Evolutionary conservation across 1,140 invertebrate species (phyloP).

Genomic region (Stegodyphus mimosarum): DNA sequence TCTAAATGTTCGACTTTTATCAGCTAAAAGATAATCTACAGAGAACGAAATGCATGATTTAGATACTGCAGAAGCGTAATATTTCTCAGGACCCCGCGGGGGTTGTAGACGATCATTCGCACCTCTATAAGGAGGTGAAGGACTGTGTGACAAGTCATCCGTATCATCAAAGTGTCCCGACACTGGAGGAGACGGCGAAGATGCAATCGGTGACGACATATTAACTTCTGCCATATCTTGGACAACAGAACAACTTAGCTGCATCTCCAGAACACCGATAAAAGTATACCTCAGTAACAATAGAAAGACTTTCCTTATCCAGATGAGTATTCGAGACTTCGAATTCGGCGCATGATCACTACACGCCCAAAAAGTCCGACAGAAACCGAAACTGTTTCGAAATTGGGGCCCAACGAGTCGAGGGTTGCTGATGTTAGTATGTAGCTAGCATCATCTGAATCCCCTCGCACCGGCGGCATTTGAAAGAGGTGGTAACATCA

Average conservation of each 20-base stretch:
- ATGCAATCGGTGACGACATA: conserved; percentile 29
- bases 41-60: conserved; percentile 52
- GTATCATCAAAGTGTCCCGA: conserved; percentile 35
- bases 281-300: not conserved
- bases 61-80: not conserved
- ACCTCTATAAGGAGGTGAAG: conserved; percentile 12
- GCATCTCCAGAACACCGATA: conserved; percentile 3
- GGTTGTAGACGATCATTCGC: conserved; percentile 9
- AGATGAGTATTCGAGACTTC: not conserved
- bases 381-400: conserved; percentile 17
- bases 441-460: not conserved
- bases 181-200: conserved; percentile 7
- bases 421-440: not conserved
- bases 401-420: not conserved
- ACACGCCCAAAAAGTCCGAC: not conserved
- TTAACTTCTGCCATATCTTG: conserved; percentile 40
- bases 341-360: conserved; percentile 7
- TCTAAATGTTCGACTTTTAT: conserved; percentile 26
- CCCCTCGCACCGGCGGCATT: not conserved
- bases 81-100: conserved; percentile 10
- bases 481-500: conserved; percentile 1
- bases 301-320: not conserved
- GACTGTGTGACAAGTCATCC: conserved; percentile 23
- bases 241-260: conserved; percentile 36
- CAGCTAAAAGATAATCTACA: conserved; percentile 41